These are phyloP conservation scores for Struthidea cinerea DNA, from an alignment of 2,113 vertebrate species.

Conservation along the genomic window DNA sequence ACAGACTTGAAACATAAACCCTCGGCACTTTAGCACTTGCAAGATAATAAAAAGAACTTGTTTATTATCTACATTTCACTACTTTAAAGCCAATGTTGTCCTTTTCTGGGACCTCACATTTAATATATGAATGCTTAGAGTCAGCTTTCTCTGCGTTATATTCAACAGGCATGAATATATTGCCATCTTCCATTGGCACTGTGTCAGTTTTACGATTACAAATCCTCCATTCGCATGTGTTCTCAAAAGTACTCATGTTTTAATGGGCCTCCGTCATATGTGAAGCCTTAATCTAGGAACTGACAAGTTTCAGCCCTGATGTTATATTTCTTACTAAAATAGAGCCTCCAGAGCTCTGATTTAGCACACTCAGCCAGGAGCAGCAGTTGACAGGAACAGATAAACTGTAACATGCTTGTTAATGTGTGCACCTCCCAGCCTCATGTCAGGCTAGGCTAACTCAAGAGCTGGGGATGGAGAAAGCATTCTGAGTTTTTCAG, in stretches of 20 bases:
- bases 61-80: neutral
- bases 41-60: constrained; percentile 24
- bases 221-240: neutral
- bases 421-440: neutral
- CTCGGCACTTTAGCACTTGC: neutral
- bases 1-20: neutral
- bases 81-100: neutral
- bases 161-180: neutral
- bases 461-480: neutral
- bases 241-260: constrained; percentile 32
- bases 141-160: neutral
- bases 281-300: constrained; percentile 33
- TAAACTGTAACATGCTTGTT: neutral
- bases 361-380: neutral
- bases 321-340: constrained; percentile 17
- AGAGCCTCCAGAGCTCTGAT: constrained; percentile 11
- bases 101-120: neutral
- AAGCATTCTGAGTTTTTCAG: neutral
- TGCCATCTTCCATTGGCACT: neutral
- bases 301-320: constrained; percentile 2
- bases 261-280: constrained; percentile 14
- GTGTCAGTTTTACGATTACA: constrained; percentile 43
- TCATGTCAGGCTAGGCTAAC: neutral
- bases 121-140: neutral
- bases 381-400: constrained; percentile 9